Conservation (phyloP, 1,140 invertebrate species). For the Drosophila pseudoobscura region DNA sequence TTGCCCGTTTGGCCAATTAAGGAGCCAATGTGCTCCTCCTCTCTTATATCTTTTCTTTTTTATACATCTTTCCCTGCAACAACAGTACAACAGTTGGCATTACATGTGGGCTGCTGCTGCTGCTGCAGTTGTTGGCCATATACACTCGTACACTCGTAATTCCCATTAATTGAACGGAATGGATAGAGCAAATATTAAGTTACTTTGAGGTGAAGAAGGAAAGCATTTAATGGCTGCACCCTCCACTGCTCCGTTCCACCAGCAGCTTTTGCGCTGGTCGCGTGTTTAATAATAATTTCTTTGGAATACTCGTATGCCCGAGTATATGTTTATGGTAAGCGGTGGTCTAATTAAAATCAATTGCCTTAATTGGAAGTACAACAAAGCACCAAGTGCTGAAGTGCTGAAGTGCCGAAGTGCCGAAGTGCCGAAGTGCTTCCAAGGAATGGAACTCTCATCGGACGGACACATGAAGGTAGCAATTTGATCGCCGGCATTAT, state of each 20-base stretch:
- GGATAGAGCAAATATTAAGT: conserved; percentile 67
- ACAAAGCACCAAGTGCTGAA: conserved; percentile 39
- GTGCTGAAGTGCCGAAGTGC: not conserved
- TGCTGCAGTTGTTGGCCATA: conserved; percentile 74
- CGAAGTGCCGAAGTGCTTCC: no score
- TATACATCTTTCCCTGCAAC: not conserved
- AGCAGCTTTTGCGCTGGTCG: conserved; percentile 54
- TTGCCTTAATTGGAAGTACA: conserved; percentile 80
- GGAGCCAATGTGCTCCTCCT: conserved; percentile 30
- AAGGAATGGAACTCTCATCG: conserved; percentile 10
- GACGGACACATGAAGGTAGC: conserved; percentile 70
- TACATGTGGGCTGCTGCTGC: conserved; percentile 65
- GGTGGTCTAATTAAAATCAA: conserved; percentile 82
- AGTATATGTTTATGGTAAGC: conserved; percentile 60
- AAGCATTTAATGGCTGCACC: conserved; percentile 6
- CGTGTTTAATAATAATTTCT: conserved; percentile 81
- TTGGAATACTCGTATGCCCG: conserved; percentile 39
- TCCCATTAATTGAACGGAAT: conserved; percentile 73
- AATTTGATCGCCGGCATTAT: conserved; percentile 75
- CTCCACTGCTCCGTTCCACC: conserved; percentile 2
- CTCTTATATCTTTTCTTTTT: not conserved
- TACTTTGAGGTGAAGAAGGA: conserved; percentile 59
- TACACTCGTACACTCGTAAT: conserved; percentile 24
- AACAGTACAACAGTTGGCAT: conserved; percentile 61
- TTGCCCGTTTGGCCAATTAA: conserved; percentile 33